Percentiles rank a stretch among this genome's conserved stretches.
These are phyloP conservation scores for Papilio xuthus DNA, from an alignment of 1,140 invertebrate genomes.

Conservation along the genomic window DNA sequence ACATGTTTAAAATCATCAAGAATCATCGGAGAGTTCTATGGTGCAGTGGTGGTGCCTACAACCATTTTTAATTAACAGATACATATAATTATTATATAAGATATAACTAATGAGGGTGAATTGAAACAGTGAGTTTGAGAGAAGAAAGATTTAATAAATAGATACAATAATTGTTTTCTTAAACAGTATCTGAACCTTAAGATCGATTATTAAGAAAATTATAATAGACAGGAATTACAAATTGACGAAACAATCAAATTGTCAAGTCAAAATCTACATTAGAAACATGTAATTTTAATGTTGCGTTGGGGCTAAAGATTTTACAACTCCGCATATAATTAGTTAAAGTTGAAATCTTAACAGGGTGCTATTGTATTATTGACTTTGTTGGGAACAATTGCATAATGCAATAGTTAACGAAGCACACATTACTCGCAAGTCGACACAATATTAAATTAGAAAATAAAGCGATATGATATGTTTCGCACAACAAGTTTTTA, in stretches of 20 bases:
- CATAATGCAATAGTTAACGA: background rate
- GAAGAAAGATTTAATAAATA: conserved; percentile 82
- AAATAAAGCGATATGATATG: conserved; percentile 64
- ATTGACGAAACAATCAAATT: conserved; percentile 67
- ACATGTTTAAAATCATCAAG: no score
- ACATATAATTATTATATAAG: no score
- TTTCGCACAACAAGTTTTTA: conserved; percentile 54
- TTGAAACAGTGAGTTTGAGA: conserved; percentile 59
- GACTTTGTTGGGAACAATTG: background rate
- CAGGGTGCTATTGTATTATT: background rate
- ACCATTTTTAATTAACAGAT: no score
- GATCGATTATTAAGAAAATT: conserved; percentile 68
- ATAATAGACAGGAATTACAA: conserved; percentile 61
- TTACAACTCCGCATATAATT: conserved; percentile 10
- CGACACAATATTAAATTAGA: conserved; percentile 17
- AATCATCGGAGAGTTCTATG: no score
- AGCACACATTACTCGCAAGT: conserved; percentile 14
- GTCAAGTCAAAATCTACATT: conserved; percentile 46
- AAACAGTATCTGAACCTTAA: conserved; percentile 74
- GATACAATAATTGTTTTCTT: conserved; percentile 77
- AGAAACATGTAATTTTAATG: conserved; percentile 11
- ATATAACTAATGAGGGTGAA: background rate
- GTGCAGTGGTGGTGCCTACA: no score
- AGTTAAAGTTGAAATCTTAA: conserved; percentile 1
- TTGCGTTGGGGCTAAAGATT: background rate